phyloP scores from a whole-genome alignment of 2,888 invertebrate species.

The Epicampocera succincta region DNA sequence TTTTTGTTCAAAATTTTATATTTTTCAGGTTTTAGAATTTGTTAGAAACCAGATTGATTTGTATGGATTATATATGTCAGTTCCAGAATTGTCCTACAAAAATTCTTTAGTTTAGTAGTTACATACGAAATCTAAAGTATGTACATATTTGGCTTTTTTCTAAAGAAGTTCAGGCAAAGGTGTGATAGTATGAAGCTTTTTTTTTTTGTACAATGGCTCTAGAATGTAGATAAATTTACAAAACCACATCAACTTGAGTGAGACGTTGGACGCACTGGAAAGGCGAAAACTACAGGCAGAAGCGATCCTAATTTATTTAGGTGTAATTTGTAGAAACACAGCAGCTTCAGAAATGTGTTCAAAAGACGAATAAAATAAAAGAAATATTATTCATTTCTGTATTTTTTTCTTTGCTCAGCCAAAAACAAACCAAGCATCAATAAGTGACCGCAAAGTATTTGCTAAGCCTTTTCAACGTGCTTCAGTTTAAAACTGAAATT shows the following conservation, averaged over 20 bases:
- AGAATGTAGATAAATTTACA: not conserved
- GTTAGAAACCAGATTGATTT: too few species aligned
- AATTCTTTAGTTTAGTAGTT: too few species aligned
- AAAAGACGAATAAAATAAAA: not conserved
- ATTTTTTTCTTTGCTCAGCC: too few species aligned
- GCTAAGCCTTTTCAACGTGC: conserved; percentile 12
- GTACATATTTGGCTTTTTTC: too few species aligned
- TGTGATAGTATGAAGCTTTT: too few species aligned
- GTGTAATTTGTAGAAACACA: conserved; percentile 25
- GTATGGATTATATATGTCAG: too few species aligned
- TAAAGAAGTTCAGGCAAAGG: too few species aligned
- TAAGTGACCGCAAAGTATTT: conserved; percentile 53
- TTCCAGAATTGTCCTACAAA: too few species aligned
- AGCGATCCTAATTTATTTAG: conserved; percentile 48
- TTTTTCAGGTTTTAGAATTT: too few species aligned
- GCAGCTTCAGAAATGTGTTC: not conserved
- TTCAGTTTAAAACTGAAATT: conserved; percentile 53
- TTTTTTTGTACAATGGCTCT: too few species aligned
- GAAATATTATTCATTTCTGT: conserved; percentile 21
- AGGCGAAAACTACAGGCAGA: conserved; percentile 23
- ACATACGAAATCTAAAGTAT: too few species aligned
- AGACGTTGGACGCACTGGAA: conserved; percentile 41
- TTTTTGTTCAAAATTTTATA: too few species aligned
- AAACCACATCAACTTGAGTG: conserved; percentile 52
- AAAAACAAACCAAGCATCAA: conserved; percentile 30